Evolutionary conservation across 2,113 vertebrate species (phyloP).

Genomic region (Heterocephalus glaber): DNA sequence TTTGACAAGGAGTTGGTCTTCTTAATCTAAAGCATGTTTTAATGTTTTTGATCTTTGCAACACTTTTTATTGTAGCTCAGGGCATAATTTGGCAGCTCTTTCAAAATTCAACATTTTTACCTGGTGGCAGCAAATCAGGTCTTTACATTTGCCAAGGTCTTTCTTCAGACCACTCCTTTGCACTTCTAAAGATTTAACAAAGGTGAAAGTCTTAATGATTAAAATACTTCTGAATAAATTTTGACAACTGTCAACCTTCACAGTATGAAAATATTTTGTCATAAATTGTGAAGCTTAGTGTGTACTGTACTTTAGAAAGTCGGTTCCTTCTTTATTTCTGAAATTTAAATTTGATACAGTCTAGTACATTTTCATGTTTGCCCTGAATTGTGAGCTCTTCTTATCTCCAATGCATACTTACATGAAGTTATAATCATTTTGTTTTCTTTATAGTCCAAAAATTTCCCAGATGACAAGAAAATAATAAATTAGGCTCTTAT

Average conservation of each 20-base stretch:
- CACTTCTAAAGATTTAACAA: not conserved
- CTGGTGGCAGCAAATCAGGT: not conserved
- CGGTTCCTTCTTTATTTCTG: not conserved
- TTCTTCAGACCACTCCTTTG: slow-evolving; percentile 45
- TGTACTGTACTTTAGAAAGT: not conserved
- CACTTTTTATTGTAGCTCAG: not conserved
- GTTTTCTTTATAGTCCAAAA: not conserved
- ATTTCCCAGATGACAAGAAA: not conserved
- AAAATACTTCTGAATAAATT: slow-evolving; percentile 53
- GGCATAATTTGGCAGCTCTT: slow-evolving; percentile 48
- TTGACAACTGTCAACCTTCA: slow-evolving; percentile 54
- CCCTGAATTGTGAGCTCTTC: not conserved
- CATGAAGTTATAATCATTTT: not conserved
- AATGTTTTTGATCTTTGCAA: slow-evolving; percentile 64
- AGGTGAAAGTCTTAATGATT: slow-evolving; percentile 48
- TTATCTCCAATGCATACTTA: not conserved
- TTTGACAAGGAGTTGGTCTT: slow-evolving; percentile 42
- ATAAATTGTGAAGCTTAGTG: not conserved
- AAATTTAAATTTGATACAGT: not conserved
- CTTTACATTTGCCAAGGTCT: not conserved
- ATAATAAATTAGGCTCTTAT: not conserved
- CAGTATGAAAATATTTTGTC: slow-evolving; percentile 57
- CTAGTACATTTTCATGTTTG: not conserved
- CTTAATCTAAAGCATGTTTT: slow-evolving; percentile 57
- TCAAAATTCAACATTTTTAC: slow-evolving; percentile 35